A percentile compares a stretch with the other conserved stretches of the same genome.
Evolutionary conservation across 2,888 invertebrate species (phyloP).

Genomic region (Nemotelus nigrinus): DNA sequence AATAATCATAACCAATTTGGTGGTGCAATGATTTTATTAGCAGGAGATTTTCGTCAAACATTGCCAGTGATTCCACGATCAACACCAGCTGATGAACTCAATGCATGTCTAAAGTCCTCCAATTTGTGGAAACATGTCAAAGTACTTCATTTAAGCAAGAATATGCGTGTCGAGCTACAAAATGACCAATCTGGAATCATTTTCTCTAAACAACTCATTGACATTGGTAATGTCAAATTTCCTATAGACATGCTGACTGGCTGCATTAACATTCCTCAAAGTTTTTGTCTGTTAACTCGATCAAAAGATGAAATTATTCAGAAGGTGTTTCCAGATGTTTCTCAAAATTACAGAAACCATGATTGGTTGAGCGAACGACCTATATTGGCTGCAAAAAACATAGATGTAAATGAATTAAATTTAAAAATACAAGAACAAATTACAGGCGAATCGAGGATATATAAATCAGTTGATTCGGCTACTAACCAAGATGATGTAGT

Average conservation of each 20-base stretch:
- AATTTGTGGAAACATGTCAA: slow-evolving; percentile 47
- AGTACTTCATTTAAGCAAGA: slow-evolving; percentile 40
- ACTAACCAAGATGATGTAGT: too few species aligned
- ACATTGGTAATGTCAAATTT: slow-evolving; percentile 47
- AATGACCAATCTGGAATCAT: slow-evolving; percentile 48
- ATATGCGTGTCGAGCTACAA: slow-evolving; percentile 48
- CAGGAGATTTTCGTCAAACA: slow-evolving; percentile 48
- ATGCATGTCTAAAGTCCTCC: slow-evolving; percentile 51
- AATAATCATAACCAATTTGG: slow-evolving; percentile 48
- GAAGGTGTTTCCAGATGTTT: slow-evolving; percentile 56
- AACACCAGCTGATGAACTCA: slow-evolving; percentile 53
- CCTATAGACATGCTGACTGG: slow-evolving; percentile 24
- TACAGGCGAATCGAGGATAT: too few species aligned
- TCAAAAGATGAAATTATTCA: slow-evolving; percentile 53
- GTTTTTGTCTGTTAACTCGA: too few species aligned
- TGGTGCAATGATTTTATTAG: slow-evolving; percentile 52
- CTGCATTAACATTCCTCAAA: too few species aligned
- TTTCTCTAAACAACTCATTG: slow-evolving; percentile 47
- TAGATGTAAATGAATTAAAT: too few species aligned
- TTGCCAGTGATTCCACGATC: slow-evolving; percentile 54
- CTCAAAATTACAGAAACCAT: too few species aligned
- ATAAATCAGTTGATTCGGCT: too few species aligned
- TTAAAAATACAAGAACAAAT: too few species aligned
- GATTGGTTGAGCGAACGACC: too few species aligned
- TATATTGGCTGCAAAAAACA: too few species aligned